Evolutionary conservation across 2,113 vertebrate species (phyloP), one percentile per base, ranked within the genome.

Genomic region (Antechinus stuartii): DNA sequence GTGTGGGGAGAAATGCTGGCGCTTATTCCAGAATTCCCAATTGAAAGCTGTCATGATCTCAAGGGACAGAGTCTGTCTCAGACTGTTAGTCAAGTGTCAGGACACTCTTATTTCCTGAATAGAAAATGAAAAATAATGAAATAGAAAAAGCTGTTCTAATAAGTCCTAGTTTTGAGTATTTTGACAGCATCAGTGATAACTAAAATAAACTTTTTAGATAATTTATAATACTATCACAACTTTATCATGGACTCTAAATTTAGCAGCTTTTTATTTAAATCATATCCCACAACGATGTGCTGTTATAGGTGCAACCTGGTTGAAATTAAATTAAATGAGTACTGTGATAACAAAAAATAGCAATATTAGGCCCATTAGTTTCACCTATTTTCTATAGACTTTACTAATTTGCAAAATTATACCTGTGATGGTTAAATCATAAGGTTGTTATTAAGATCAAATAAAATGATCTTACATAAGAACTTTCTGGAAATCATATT

Each of bases 61-160:
- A 90, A 54, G 97, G 90, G 53, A 84, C 14, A 30, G 1, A 0
- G 4, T 90, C 91, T 90, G 95, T 96, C 91, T 95, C 92, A 94
- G 92, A 92, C 84, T 93, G 89, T 91, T 96, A 95, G 93, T 94
- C 91, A 96, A 96, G 91, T 95, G 92, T 92, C 96, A 92, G 92
- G 93, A 54, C 89, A 90, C 92, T 94, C 95, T 91, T 91, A 92
- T 91, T 50, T 92, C 91, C 54, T 89, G 91, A 89, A 92, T 68
- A 95, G 92, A 92, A 97, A 96, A 94, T 84, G 91, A 94, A 94
- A 95, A 97, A 93, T 93, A 96, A 97, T 89, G 49, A 97, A 95
- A 96, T 97, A 94, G 91, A 94, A 97, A 96, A 90, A 96, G 92
- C 89, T 61, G 84, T 89, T 30, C 35, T 92, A 50, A 90, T 0